Evolutionary conservation across 2,888 invertebrate species (phyloP).

Genomic region (Idaea aversata): DNA sequence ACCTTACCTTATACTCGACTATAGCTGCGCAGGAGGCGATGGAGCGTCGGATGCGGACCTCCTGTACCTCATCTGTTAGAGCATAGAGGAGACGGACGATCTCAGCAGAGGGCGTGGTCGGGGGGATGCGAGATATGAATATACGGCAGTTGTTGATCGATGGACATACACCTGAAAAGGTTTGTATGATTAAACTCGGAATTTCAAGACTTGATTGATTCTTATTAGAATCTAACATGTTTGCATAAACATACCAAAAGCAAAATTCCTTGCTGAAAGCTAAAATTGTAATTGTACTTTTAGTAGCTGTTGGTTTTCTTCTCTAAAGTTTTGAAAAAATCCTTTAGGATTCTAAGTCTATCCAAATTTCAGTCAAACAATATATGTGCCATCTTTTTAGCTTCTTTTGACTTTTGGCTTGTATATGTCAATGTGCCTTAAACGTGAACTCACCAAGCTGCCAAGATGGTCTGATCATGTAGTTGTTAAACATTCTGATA

Average conservation of each 20-base stretch:
- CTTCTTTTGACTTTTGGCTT: too few relatives aligned
- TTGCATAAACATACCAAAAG: not conserved
- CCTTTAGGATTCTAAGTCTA: too few relatives aligned
- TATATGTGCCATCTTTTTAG: too few relatives aligned
- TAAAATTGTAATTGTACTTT: too few relatives aligned
- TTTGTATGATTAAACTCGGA: not conserved
- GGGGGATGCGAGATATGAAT: conserved; percentile 81
- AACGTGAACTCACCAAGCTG: conserved; percentile 67
- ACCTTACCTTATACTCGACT: conserved; percentile 81
- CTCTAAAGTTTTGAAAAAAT: too few relatives aligned
- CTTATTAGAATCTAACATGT: not conserved
- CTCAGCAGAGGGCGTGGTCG: conserved; percentile 81
- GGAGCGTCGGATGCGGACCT: conserved; percentile 70
- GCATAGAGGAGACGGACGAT: conserved; percentile 79
- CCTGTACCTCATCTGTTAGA: conserved; percentile 71
- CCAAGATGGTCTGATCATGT: conserved; percentile 83
- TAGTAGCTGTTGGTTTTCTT: too few relatives aligned
- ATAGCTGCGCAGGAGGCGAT: conserved; percentile 82
- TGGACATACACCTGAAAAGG: conserved; percentile 81
- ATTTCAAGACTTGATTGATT: not conserved
- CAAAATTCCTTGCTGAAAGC: too few relatives aligned
- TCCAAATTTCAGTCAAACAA: too few relatives aligned
- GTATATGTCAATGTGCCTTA: too few relatives aligned
- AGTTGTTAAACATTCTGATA: conserved; percentile 83
- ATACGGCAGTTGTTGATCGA: conserved; percentile 89